Evolutionary conservation across 2,113 vertebrate genomes (phyloP), one percentile per base, ranked within the genome.

Genomic region (Sinocyclocheilus maitianheensis): DNA sequence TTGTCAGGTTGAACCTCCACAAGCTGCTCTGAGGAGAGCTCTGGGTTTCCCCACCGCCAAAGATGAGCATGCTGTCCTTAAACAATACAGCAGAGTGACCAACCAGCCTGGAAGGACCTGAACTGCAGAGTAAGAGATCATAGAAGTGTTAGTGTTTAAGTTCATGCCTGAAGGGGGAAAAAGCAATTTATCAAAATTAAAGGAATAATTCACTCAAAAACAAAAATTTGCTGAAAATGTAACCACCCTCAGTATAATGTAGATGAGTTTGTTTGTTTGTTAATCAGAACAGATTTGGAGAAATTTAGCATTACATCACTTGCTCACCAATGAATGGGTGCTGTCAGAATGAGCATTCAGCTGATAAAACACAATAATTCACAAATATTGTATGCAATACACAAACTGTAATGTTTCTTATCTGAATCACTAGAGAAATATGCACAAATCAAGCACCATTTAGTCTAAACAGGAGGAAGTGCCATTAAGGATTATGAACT

Each of bases 1-100:
- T 90, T 24, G n/a, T 89, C 90, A 97, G 95, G 91, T 88, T 87
- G 88, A 95, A 96, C 69, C 91, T 95, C 97, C 97, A 97, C 85
- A 97, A 85, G 78, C 88, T 91, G 84, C 88, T 93, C 22, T 85
- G 88, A 7, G 93, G 91, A 43, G 74, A 91, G 89, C 89, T 94
- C 76, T 94, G 95, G 91, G 94, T 93, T 93, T 94, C 86, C 0
- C 96, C 95, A 85, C 96, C 96, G 1, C 96, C 97, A 46, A 96
- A 95, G 8, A 97, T 72, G 81, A 97, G 93, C 96, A 98, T 95
- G 14, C 89, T 92, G 90, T 96, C 95, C 84, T 88, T 93, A 92
- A 94, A 96, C 88, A 92, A 87, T 65, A 95, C 76, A 0, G 95
- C 94, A 0, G 95, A 93, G 12, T 97, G 97, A 26, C 96, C 97